These are phyloP conservation scores for Clarias magur DNA, from an alignment of 2,113 vertebrate species.

Conservation along the genomic window DNA sequence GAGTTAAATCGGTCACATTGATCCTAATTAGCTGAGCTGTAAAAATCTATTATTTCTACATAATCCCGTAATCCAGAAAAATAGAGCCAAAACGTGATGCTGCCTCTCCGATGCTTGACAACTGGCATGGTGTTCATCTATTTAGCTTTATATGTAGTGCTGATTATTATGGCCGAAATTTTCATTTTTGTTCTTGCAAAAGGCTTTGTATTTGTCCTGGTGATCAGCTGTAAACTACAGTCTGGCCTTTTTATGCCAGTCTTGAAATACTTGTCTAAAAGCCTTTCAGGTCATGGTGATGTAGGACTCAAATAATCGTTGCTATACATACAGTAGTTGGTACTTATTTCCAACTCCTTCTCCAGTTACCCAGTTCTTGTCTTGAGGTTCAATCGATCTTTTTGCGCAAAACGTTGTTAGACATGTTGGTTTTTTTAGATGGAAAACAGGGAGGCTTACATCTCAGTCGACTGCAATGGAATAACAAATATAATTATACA, in stretches of 20 bases:
- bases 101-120: background rate
- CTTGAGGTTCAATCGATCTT: background rate
- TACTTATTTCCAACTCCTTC: background rate
- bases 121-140: background rate
- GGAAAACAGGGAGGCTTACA: background rate
- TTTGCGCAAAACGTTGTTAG: background rate
- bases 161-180: background rate
- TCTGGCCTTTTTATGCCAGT: background rate
- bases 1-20: slow-evolving; percentile 10
- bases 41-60: background rate
- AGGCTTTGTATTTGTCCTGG: background rate
- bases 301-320: background rate
- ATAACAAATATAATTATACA: no score
- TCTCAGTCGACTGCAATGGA: background rate
- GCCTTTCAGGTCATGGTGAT: background rate
- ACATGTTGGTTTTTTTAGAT: background rate
- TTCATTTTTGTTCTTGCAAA: fast-evolving
- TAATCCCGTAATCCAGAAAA: background rate
- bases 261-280: background rate
- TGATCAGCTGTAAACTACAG: background rate
- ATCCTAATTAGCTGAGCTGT: slow-evolving; percentile 14
- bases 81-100: background rate
- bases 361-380: background rate
- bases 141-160: background rate
- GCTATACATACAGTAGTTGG: background rate